A percentile compares a stretch with the other conserved stretches of the same genome.
phyloP scores from a whole-genome alignment of 2,113 vertebrate genomes.

The Passer domesticus region DNA sequence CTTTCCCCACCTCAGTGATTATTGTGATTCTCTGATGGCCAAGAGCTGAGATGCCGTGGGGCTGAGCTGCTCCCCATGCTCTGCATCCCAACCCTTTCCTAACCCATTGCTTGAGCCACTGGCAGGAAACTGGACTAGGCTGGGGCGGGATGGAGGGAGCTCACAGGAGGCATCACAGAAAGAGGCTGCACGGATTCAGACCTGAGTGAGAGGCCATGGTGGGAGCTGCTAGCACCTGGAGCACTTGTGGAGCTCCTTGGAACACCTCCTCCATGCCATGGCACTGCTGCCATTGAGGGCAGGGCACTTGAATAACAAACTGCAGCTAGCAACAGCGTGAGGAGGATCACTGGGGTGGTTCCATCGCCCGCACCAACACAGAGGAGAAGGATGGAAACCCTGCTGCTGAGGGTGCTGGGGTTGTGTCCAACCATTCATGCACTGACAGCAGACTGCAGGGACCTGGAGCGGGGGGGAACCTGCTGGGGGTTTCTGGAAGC shows the following conservation, averaged over 20 bases:
- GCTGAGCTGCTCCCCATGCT: neutral
- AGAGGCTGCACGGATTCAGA: neutral
- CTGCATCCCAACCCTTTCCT: neutral
- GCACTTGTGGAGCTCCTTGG: neutral
- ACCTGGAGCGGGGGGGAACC: neutral
- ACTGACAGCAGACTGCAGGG: neutral
- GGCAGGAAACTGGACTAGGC: accelerated
- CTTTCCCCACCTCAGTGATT: neutral
- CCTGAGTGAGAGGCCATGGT: accelerated
- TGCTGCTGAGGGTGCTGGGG: neutral
- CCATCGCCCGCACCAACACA: neutral
- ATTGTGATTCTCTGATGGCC: neutral
- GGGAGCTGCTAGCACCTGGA: accelerated
- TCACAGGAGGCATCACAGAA: accelerated
- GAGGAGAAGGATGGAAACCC: neutral
- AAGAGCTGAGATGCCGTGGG: accelerated
- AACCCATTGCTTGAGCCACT: no score
- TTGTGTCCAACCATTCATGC: accelerated
- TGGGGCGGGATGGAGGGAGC: neutral
- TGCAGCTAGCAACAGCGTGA: accelerated
- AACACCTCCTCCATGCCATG: neutral
- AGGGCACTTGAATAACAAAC: neutral
- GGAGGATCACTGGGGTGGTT: accelerated
- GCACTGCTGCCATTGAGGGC: neutral
- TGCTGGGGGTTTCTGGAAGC: neutral